phyloP scores from a whole-genome alignment of 1,140 invertebrate species.

The Drosophila malerkotliana region DNA sequence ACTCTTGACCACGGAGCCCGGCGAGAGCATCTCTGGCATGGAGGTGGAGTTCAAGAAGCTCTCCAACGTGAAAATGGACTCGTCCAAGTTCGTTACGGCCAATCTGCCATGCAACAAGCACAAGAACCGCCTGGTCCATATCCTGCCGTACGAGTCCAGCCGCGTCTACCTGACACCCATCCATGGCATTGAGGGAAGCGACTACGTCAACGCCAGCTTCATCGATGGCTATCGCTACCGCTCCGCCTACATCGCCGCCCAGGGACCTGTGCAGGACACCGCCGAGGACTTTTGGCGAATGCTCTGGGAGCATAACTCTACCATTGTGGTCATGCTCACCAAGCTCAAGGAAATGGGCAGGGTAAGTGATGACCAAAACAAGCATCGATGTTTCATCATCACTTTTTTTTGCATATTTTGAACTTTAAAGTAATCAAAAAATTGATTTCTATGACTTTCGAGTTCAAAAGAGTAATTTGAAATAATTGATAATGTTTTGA shows the following conservation, averaged over 20 bases:
- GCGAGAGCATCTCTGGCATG: conserved; percentile 97
- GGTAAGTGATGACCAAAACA: conserved; percentile 85
- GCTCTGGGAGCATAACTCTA: conserved; percentile 99
- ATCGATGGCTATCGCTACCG: conserved; percentile 97
- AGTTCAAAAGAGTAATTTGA: too few species aligned
- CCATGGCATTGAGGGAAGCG: conserved; percentile 96
- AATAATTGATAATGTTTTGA: neutral
- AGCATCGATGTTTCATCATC: too few species aligned
- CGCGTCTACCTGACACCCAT: conserved; percentile 97
- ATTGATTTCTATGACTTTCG: too few species aligned
- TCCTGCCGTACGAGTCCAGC: conserved; percentile 98
- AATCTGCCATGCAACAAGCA: conserved; percentile 98
- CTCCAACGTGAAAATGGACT: conserved; percentile 97
- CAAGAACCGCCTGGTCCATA: conserved; percentile 98
- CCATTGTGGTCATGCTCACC: conserved; percentile 99
- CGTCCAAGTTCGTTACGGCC: conserved; percentile 96
- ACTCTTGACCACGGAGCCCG: conserved; percentile 91
- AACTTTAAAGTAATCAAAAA: too few species aligned
- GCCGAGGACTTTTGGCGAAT: conserved; percentile 99
- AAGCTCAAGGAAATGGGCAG: conserved; percentile 98
- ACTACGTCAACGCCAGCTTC: conserved; percentile 99
- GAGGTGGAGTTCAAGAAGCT: conserved; percentile 99
- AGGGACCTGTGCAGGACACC: conserved; percentile 97
- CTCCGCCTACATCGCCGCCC: conserved; percentile 98
- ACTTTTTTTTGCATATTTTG: too few species aligned